A percentile compares a stretch with the other conserved stretches of the same genome.
Conservation (phyloP, 2,888 invertebrate species). For the Agrilus mali region DNA sequence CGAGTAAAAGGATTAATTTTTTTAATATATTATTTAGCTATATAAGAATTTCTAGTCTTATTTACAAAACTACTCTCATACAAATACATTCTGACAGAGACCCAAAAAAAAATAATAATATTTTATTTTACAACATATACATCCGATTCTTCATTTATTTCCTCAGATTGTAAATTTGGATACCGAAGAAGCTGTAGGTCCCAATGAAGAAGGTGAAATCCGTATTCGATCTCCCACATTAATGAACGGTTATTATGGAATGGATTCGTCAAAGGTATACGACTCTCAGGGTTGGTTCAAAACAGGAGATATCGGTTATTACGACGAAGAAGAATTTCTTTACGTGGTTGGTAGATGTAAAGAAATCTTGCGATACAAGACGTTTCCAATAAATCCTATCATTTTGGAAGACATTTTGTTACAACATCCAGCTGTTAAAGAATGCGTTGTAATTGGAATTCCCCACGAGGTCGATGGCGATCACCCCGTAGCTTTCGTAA, state of each 20-base stretch:
- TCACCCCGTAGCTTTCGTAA: conserved; percentile 56
- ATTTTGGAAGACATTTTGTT: conserved; percentile 21
- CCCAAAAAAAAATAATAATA: too few relatives aligned
- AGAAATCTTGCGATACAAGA: conserved; percentile 37
- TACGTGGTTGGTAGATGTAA: conserved; percentile 39
- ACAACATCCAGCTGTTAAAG: conserved; percentile 25
- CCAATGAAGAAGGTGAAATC: conserved; percentile 39
- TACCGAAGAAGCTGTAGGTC: conserved; percentile 32
- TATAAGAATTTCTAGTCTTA: too few relatives aligned
- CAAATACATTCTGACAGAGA: too few relatives aligned
- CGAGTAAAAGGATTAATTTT: not conserved
- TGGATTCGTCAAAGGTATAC: conserved; percentile 32
- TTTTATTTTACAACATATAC: too few relatives aligned
- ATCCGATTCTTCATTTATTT: too few relatives aligned
- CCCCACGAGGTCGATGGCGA: conserved; percentile 58
- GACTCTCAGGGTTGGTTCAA: conserved; percentile 36
- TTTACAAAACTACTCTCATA: too few relatives aligned
- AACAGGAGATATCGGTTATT: conserved; percentile 39
- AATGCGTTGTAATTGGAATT: too few relatives aligned
- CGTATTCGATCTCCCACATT: conserved; percentile 32
- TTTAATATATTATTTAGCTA: too few relatives aligned
- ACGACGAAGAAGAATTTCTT: conserved; percentile 35
- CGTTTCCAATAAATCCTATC: conserved; percentile 34
- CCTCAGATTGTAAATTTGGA: conserved; percentile 36
- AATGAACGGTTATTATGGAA: conserved; percentile 36